Evolutionary conservation across 2,888 invertebrate genomes (phyloP), one percentile per base, ranked within the genome.

Genomic region (Orthonevra nobilis): DNA sequence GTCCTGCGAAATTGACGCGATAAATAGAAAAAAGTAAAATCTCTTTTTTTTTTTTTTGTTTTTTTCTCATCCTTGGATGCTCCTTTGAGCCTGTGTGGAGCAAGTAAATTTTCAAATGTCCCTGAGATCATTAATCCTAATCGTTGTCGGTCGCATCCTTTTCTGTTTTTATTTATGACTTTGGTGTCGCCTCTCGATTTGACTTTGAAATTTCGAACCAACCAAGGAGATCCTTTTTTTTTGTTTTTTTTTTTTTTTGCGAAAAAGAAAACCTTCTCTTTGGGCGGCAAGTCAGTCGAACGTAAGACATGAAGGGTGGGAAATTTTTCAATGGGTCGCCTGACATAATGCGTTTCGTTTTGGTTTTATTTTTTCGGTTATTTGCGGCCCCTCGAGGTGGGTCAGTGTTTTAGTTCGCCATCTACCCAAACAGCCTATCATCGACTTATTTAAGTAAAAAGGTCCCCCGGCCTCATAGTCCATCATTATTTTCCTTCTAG

Each of bases 121-220:
- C 73, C 68, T 66, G 79, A 79, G 79, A 79, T 73, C 79, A 79
- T 79, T 79, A 79, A 79, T 79, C 79, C 79, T 79, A 79, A 79
- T 79, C 79, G 79, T 68, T 79, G 73, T 66, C 54, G 56, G 73
- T 79, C 40, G 64, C 60, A 54, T 48, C 32, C 7, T 30, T 40
- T 58, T 46, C 46, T 48, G 20, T 44, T 73, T 66, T 73, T 79
- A 73, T 79, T 79, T 79, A 79, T 79, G 73, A 73, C 73, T 79
- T 66, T 79, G 73, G 79, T 79, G 79, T 79, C 66, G 79, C 79
- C 79, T 79, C 77, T 79, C 79, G 56, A 79, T 79, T 79, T 79
- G 79, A 79, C 79, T 79, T 79, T 60, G 40, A 61, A 66, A 56
- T 48, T 72, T 56, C 17, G 28, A 52, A 66, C 34, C 46, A 17